Conservation (phyloP, 2,113 vertebrate species). For the Phasianus colchicus region DNA sequence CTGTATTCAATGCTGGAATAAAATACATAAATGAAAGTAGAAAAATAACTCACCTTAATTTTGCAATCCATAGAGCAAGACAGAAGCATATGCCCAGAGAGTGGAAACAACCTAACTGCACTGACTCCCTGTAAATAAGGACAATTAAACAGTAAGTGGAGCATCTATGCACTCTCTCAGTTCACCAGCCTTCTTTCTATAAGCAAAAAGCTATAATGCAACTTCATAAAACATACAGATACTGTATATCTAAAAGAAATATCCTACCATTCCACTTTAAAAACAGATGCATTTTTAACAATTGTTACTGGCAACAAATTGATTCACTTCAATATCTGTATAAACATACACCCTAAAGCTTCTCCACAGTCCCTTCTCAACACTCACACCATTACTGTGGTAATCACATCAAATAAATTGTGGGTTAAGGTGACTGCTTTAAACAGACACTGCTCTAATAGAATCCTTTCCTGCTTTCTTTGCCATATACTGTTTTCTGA, state of each 20-base stretch:
- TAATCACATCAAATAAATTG: background rate
- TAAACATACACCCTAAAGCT: background rate
- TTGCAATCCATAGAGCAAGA: slow-evolving; percentile 99
- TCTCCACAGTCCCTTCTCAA: background rate
- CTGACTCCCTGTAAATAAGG: slow-evolving; percentile 89
- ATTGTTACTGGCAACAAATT: background rate
- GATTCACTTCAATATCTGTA: background rate
- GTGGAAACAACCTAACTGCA: slow-evolving; percentile 94
- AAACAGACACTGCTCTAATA: background rate
- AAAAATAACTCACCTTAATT: slow-evolving; percentile 88
- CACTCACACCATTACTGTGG: background rate
- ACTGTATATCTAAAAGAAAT: background rate
- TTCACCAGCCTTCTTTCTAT: background rate
- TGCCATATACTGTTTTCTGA: background rate
- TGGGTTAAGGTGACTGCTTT: background rate
- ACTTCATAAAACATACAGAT: background rate
- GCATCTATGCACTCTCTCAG: background rate
- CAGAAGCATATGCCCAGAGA: slow-evolving; percentile 92
- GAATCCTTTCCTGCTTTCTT: background rate
- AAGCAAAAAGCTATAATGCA: background rate
- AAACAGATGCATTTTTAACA: background rate
- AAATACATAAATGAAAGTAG: background rate
- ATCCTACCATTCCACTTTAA: background rate
- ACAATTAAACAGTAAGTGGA: slow-evolving; percentile 4
- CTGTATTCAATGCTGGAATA: background rate